Evolutionary conservation across 2,888 invertebrate genomes (phyloP).

Genomic region (Athrips mouffetella): DNA sequence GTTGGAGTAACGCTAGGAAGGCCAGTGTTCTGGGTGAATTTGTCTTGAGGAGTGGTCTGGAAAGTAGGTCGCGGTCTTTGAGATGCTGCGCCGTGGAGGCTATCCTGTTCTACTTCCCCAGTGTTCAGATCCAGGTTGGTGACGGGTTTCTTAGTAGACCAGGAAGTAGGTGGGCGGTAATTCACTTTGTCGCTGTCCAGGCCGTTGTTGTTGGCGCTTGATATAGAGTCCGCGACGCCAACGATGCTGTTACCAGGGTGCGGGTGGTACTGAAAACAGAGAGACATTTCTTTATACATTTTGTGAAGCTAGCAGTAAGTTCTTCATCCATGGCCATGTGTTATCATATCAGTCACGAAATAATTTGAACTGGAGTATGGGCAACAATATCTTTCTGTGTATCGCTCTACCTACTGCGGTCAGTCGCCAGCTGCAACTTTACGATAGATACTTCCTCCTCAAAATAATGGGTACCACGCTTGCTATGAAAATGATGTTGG

Average conservation of each 20-base stretch:
- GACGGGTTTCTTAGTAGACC: conserved; percentile 67
- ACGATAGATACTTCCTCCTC: no score
- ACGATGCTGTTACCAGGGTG: conserved; percentile 64
- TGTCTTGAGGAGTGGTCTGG: conserved; percentile 34
- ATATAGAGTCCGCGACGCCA: conserved; percentile 62
- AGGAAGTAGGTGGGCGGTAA: conserved; percentile 74
- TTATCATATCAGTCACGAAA: no score
- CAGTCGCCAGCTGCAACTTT: no score
- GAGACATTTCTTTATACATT: no score
- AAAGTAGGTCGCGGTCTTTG: conserved; percentile 45
- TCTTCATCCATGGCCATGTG: no score
- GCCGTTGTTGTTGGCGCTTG: conserved; percentile 54
- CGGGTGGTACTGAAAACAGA: conserved; percentile 54
- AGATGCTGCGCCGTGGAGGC: conserved; percentile 42
- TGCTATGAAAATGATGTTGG: no score
- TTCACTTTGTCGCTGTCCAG: conserved; percentile 63
- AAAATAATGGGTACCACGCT: no score
- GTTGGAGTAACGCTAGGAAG: conserved; percentile 14
- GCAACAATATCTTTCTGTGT: no score
- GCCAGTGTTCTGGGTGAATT: conserved; percentile 17
- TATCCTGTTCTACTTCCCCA: conserved; percentile 27
- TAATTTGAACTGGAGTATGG: no score
- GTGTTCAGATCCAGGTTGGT: conserved; percentile 13
- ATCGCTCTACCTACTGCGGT: no score
- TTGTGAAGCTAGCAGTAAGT: no score